Evolutionary conservation across 2,113 vertebrate genomes (phyloP), one percentile per base, ranked within the genome.

Genomic region (Baryphthengus martii): DNA sequence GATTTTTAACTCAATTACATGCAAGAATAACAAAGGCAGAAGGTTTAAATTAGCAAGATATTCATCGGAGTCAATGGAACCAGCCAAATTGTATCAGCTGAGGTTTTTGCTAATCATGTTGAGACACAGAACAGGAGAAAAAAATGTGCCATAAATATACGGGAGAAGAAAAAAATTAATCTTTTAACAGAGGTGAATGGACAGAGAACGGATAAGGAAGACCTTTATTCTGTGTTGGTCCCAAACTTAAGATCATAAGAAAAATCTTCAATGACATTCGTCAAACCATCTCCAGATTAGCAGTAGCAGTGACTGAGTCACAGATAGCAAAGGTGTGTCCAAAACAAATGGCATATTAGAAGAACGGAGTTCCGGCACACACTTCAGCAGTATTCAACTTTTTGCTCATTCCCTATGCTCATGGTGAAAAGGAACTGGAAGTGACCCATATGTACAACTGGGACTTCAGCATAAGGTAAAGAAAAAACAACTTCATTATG

Each of bases 1-100:
- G 68, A 94, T 83, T 93, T 88, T 93, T 90, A 94, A 91, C 35
- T 31, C 35, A 90, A 55, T 86, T 86, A 96, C 75, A 90, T 77
- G 56, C 42, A 85, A 96, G 67, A 96, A 90, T 59, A 67, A 94
- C 33, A 29, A 39, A 88, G 65, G 40, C 39, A 81, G 70, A 86
- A 95, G 49, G 31, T 83, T 89, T 83, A 95, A 93, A 95, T 79
- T 94, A 89, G 66, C 58, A 72, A 21, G 49, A 78, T 83, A 85
- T 85, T 78, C 62, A 85, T 6, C 62, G 85, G 29, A 95, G 19
- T 91, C 76, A 85, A 76, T 53, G 58, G 85, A 94, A 44, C 39
- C 37, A 78, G 37, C 21, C 53, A 96, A 97, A 92, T 71, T 70
- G 55, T 40, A 81, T 47, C 40, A 95, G 56, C 20, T 91, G 87